These are phyloP conservation scores for Dioctria linearis DNA, from an alignment of 2,888 invertebrate genomes.

Conservation along the genomic window DNA sequence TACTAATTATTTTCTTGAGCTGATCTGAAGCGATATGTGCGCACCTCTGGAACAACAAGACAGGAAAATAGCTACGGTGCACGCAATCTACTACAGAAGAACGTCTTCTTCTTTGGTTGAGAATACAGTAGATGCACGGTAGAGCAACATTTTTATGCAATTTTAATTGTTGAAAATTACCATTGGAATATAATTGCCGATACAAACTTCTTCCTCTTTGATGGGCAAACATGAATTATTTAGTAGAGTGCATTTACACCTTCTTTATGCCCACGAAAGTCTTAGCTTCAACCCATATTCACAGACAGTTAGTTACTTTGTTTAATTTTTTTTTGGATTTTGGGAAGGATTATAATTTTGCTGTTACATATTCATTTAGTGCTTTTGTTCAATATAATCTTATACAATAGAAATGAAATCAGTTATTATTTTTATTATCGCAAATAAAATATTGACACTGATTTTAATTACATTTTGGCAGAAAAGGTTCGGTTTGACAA, in stretches of 20 bases:
- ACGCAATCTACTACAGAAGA: slow-evolving; percentile 53
- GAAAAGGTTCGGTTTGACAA: too few relatives aligned
- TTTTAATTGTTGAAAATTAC: slow-evolving; percentile 59
- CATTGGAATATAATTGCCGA: slow-evolving; percentile 56
- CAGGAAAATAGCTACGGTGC: slow-evolving; percentile 55
- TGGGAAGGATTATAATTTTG: not conserved
- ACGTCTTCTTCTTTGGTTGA: slow-evolving; percentile 30
- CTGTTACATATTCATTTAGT: not conserved
- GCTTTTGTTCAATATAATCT: not conserved
- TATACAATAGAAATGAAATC: too few relatives aligned
- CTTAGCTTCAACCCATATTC: not conserved
- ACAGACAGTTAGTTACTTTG: slow-evolving; percentile 22
- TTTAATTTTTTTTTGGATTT: not conserved
- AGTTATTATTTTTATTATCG: too few relatives aligned
- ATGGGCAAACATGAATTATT: slow-evolving; percentile 38
- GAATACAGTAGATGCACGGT: slow-evolving; percentile 55
- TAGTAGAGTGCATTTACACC: slow-evolving; percentile 30
- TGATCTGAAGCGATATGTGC: slow-evolving; percentile 44
- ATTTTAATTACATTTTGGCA: too few relatives aligned
- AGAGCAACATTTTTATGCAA: slow-evolving; percentile 57
- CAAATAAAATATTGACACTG: too few relatives aligned
- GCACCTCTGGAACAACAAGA: slow-evolving; percentile 46
- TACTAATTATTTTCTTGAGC: slow-evolving; percentile 55
- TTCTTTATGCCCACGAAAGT: slow-evolving; percentile 14
- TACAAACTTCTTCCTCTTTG: slow-evolving; percentile 35